phyloP scores from a whole-genome alignment of 2,888 invertebrate genomes.

The Chrysotoxum bicinctum region DNA sequence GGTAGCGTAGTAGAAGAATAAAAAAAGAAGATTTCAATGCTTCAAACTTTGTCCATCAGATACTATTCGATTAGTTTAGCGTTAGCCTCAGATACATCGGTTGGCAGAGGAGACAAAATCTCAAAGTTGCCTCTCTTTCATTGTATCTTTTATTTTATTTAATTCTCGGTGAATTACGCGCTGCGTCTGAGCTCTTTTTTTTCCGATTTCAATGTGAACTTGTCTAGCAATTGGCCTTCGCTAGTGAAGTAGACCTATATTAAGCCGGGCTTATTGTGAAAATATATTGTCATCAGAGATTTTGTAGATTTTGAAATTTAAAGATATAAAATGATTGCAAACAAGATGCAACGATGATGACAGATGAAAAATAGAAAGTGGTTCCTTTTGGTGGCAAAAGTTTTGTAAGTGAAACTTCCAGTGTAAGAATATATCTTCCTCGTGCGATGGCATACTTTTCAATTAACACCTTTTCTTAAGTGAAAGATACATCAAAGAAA shows the following conservation, averaged over 20 bases:
- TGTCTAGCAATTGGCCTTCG: slow-evolving; percentile 7
- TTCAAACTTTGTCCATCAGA: slow-evolving; percentile 60
- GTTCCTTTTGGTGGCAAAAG: slow-evolving; percentile 75
- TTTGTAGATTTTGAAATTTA: not conserved
- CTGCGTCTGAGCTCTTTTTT: slow-evolving; percentile 9
- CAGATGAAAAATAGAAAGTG: slow-evolving; percentile 80
- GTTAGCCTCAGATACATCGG: slow-evolving; percentile 70
- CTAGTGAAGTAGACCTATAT: slow-evolving; percentile 32
- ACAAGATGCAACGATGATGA: slow-evolving; percentile 65
- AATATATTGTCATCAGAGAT: slow-evolving; percentile 28
- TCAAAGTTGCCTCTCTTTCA: not conserved
- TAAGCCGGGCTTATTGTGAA: slow-evolving; percentile 31
- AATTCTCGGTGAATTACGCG: slow-evolving; percentile 16
- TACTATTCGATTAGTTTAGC: slow-evolving; percentile 70
- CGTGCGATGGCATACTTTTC: slow-evolving; percentile 70
- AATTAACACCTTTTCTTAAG: slow-evolving; percentile 65
- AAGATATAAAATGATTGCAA: slow-evolving; percentile 28
- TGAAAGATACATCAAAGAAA: slow-evolving; percentile 42
- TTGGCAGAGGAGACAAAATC: slow-evolving; percentile 35
- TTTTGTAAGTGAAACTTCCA: slow-evolving; percentile 72
- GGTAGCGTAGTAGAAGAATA: slow-evolving; percentile 26
- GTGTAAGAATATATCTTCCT: slow-evolving; percentile 36
- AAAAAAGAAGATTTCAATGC: slow-evolving; percentile 33
- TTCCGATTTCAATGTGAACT: slow-evolving; percentile 33
- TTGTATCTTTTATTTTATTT: not conserved